Percentiles rank a stretch among this genome's conserved stretches.
Conservation (phyloP, 2,113 vertebrate species). For the Chaenocephalus aceratus region DNA sequence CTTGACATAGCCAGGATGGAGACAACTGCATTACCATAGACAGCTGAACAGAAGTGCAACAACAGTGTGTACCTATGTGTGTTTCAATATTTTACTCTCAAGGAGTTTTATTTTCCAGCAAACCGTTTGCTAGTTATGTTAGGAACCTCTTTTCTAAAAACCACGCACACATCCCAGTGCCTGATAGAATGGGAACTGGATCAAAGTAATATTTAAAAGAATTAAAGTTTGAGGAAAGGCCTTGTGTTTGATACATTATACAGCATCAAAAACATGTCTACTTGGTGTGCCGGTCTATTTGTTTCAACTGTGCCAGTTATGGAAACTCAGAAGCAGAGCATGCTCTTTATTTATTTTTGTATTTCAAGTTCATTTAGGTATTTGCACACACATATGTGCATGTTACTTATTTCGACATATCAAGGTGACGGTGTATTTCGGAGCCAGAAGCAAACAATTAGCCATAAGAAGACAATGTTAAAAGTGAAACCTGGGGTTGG, state of each 20-base stretch:
- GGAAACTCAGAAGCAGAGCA: not conserved
- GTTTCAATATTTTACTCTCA: not conserved
- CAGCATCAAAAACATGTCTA: not conserved
- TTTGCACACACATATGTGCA: not conserved
- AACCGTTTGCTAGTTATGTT: constrained; percentile 11
- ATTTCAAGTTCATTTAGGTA: not conserved
- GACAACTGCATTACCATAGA: constrained; percentile 50
- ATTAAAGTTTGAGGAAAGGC: too few relatives aligned
- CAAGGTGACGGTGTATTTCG: constrained; percentile 32
- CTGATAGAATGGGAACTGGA: too few relatives aligned
- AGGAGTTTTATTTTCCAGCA: constrained; percentile 30
- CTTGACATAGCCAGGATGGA: constrained; percentile 60
- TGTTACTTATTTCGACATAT: constrained; percentile 36
- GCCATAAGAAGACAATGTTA: constrained; percentile 54
- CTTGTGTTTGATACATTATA: too few relatives aligned
- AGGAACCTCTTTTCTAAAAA: not conserved
- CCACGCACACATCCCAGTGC: too few relatives aligned
- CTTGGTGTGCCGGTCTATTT: too few relatives aligned
- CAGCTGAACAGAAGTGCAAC: not conserved
- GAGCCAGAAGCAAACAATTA: constrained; percentile 33
- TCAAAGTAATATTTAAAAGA: too few relatives aligned
- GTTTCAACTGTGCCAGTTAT: too few relatives aligned
- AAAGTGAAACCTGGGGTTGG: not conserved
- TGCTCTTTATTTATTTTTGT: constrained; percentile 3
- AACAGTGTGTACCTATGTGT: not conserved